phyloP scores from a whole-genome alignment of 2,797 vertebrate genomes.

The Orientallactaga sibirica region DNA sequence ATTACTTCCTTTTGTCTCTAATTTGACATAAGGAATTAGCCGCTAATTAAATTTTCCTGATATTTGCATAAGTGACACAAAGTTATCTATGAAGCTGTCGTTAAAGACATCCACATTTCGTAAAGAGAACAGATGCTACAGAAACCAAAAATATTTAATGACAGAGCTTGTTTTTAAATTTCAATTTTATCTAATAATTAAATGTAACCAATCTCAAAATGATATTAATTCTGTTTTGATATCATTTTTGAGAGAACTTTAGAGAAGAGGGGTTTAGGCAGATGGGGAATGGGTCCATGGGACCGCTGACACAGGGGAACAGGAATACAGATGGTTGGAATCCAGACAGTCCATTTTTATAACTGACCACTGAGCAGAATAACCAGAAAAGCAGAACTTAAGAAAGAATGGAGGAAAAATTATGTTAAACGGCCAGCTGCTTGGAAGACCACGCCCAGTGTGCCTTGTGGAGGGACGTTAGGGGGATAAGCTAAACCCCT shows the following conservation, averaged over 20 bases:
- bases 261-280: too few species aligned
- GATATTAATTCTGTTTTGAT: background rate
- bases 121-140: background rate
- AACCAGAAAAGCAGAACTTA: too few species aligned
- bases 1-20: constrained; percentile 58
- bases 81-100: constrained; percentile 47
- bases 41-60: constrained; percentile 63
- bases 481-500: too few species aligned
- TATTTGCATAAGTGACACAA: constrained; percentile 59
- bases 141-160: constrained; percentile 55
- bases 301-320: too few species aligned
- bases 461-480: too few species aligned
- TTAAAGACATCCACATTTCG: constrained; percentile 44
- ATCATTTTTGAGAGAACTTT: background rate
- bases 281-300: too few species aligned
- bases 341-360: too few species aligned
- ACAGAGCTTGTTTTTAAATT: background rate
- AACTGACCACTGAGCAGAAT: too few species aligned
- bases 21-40: constrained; percentile 46
- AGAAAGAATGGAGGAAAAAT: too few species aligned
- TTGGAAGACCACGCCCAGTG: too few species aligned
- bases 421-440: too few species aligned
- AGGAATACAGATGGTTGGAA: too few species aligned
- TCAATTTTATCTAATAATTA: background rate
- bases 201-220: background rate